Conservation (phyloP, 1,140 invertebrate genomes). For the Spodoptera litura region DNA sequence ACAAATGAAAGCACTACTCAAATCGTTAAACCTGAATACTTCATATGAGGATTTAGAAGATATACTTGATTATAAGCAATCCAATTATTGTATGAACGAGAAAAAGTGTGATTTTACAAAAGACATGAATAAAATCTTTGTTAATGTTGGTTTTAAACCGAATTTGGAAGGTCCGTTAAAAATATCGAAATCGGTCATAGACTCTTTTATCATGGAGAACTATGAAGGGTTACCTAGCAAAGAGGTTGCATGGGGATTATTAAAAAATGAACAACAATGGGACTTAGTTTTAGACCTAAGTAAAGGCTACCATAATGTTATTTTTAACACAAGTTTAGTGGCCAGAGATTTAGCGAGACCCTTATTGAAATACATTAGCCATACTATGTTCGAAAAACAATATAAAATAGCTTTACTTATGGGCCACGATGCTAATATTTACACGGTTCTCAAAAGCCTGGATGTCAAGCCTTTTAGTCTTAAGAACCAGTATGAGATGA, state of each 20-base stretch:
- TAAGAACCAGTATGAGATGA: conserved; percentile 66
- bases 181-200: conserved; percentile 68
- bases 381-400: conserved; percentile 59
- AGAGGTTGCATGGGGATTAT: conserved; percentile 72
- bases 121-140: conserved; percentile 61
- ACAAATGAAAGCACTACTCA: conserved; percentile 66
- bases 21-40: conserved; percentile 60
- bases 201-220: conserved; percentile 77
- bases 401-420: conserved; percentile 64
- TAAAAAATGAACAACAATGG: conserved; percentile 62
- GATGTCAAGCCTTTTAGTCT: conserved; percentile 65
- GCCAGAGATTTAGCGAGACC: conserved; percentile 69
- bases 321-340: conserved; percentile 66
- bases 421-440: conserved; percentile 75
- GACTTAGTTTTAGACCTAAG: conserved; percentile 59
- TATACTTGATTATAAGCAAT: conserved; percentile 70
- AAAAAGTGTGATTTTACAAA: conserved; percentile 64
- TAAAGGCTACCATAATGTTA: conserved; percentile 69
- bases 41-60: conserved; percentile 63
- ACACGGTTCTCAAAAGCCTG: conserved; percentile 65
- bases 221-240: conserved; percentile 69
- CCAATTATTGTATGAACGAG: conserved; percentile 62
- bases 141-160: conserved; percentile 63
- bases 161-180: conserved; percentile 70
- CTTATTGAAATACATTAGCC: conserved; percentile 65